Base-by-base conservation (phyloP, 2,113 vertebrate genomes). In the Myxocyprinus asiaticus region DNA sequence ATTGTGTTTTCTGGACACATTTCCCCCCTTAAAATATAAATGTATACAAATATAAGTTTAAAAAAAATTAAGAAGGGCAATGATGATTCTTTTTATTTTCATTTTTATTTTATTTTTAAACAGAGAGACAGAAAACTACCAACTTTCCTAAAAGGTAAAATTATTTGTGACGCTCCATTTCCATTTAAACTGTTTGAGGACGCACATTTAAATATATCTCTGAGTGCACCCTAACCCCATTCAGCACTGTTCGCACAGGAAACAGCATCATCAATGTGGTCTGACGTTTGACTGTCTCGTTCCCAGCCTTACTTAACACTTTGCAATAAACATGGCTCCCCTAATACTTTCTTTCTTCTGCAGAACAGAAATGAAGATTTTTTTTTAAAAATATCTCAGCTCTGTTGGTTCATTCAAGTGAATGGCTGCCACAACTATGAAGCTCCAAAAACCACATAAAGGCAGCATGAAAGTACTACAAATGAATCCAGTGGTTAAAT, bases 241-340 rank as follows among this genome's bases (percentile, higher is more conserved):
- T 33, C 22, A 33, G 22, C 22, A 33, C 22, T 33, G 22, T 33
- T 55, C 42, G 42, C 9, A 69, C 64, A 74, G 64, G 70, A 82
- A 82, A 82, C 50, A 33, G 33, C 10, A 65, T 71, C n/a, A 56
- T 22, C 67, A 48, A 2, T 42, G 51, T 22, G 10, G 68, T 61
- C 42, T 77, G 61, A 33, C 22, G 22, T 33, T 33, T 33, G 22
- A 33, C 22, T 33, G 22, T 33, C n/a, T n/a, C 44, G 5, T 22
- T 5, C n/a, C 10, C 4, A 3, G 58, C 22, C 71, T 50, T 50
- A 58, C 55, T n/a, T 15, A 33, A 33, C 22, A 33, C 3, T 33
- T 58, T 58, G 53, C 14, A 33, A 33, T 33, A 33, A 33, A 33
- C 22, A 33, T 33, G 22, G 22, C 22, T 1, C 22, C 22, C 22